These are phyloP conservation scores for Nemotelus pantherinus DNA, from an alignment of 2,888 invertebrate genomes.

Conservation along the genomic window DNA sequence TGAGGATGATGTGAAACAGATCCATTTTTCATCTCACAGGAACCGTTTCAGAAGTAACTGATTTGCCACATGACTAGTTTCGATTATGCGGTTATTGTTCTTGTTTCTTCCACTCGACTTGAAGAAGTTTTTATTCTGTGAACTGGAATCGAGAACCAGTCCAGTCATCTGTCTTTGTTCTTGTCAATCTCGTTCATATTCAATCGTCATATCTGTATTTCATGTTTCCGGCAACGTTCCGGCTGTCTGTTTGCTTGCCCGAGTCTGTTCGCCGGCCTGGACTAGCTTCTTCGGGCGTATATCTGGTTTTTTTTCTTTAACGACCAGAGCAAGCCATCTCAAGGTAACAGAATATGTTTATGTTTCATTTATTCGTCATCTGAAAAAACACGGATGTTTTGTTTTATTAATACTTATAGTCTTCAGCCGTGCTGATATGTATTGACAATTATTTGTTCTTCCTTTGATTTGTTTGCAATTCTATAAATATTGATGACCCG, in stretches of 20 bases:
- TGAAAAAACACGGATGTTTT: neutral
- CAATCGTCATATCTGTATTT: neutral
- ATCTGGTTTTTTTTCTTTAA: neutral
- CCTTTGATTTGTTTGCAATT: conserved; percentile 17
- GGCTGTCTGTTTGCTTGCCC: neutral
- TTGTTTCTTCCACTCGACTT: conserved; percentile 46
- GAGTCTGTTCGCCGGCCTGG: neutral
- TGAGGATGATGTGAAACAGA: neutral
- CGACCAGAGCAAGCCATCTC: neutral
- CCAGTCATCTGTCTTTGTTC: neutral
- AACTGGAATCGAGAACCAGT: conserved; percentile 21
- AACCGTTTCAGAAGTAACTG: conserved; percentile 23
- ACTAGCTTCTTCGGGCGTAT: neutral
- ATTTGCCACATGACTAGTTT: conserved; percentile 49
- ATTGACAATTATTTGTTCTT: conserved; percentile 1
- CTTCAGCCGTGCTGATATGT: neutral
- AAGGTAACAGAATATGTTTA: neutral
- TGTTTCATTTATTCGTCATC: neutral
- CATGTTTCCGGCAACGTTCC: neutral
- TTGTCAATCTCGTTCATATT: conserved; percentile 7
- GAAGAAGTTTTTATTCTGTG: conserved; percentile 45
- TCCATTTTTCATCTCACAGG: neutral
- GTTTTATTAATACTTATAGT: conserved; percentile 10
- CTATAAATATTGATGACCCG: conserved; percentile 28
- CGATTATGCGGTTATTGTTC: conserved; percentile 44